Evolutionary conservation across 64 coral and sea anemone species (phyloP).

Genomic region (Hydrozoanthus tunicans): DNA sequence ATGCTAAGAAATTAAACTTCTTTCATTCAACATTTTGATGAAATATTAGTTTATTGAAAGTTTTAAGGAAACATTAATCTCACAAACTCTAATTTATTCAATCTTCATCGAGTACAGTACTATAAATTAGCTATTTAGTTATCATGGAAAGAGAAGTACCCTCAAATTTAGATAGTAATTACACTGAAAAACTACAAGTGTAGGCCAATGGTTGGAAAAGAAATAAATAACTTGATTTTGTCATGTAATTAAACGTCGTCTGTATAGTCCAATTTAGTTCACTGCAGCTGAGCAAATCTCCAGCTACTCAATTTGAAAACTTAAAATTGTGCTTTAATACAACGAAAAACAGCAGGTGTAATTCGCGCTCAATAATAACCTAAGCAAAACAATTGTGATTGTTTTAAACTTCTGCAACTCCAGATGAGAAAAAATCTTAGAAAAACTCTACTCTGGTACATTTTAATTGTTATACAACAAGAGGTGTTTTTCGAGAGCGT

Average conservation of each 20-base stretch:
- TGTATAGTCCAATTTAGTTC: not conserved
- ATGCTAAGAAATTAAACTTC: no score
- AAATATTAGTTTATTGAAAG: not conserved
- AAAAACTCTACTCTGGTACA: not conserved
- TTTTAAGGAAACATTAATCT: not conserved
- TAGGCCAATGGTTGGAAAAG: not conserved
- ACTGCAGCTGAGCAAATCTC: not conserved
- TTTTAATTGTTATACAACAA: not conserved
- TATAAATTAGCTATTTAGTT: no score
- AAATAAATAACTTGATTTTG: not conserved
- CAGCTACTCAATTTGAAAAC: not conserved
- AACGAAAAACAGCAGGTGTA: not conserved
- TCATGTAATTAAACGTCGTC: not conserved
- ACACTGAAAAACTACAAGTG: not conserved
- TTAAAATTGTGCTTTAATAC: not conserved
- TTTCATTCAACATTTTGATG: no score
- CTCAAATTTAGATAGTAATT: slow-evolving; percentile 18
- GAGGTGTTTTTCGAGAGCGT: not conserved
- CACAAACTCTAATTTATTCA: not conserved
- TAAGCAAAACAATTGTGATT: not conserved
- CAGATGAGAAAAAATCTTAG: not conserved
- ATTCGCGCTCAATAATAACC: not conserved
- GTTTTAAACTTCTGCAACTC: not conserved
- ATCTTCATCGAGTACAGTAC: no score
- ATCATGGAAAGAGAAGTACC: not conserved